A percentile compares a stretch with the other conserved stretches of the same genome.
Conservation (phyloP, 2,888 invertebrate species). For the Ophioninae sp. region DNA sequence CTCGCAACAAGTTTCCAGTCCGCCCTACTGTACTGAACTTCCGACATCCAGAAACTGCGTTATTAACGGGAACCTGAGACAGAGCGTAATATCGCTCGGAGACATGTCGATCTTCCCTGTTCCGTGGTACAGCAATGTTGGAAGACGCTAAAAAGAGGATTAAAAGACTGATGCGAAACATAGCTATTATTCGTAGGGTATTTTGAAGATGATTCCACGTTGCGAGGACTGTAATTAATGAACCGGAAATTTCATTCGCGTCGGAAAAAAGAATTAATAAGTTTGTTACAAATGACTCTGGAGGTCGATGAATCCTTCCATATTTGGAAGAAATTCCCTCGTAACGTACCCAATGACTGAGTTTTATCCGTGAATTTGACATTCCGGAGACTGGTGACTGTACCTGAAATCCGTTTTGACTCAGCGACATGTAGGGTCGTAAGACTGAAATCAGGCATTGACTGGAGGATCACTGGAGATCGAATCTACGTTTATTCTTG, state of each 20-base stretch:
- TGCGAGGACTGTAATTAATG: background rate
- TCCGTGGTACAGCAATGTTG: background rate
- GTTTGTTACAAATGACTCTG: too few relatives aligned
- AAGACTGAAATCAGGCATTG: background rate
- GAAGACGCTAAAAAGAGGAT: background rate
- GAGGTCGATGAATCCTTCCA: too few relatives aligned
- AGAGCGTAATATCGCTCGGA: background rate
- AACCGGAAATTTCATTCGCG: background rate
- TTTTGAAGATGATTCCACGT: background rate
- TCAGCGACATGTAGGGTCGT: background rate
- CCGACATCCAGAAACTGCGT: background rate
- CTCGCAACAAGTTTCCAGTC: slow-evolving; percentile 6
- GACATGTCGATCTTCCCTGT: background rate
- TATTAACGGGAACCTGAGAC: slow-evolving; percentile 4
- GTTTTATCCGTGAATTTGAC: too few relatives aligned
- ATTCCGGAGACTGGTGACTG: too few relatives aligned
- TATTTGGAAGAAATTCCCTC: too few relatives aligned
- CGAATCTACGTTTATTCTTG: background rate
- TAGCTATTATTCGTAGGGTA: background rate
- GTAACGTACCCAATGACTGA: too few relatives aligned
- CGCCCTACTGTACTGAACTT: background rate
- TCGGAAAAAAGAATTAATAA: background rate
- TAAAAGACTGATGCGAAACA: background rate
- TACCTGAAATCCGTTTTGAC: too few relatives aligned
- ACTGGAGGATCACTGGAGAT: background rate